Base-by-base conservation (phyloP, 1,140 invertebrate genomes). In the Acromyrmex charruanus region DNA sequence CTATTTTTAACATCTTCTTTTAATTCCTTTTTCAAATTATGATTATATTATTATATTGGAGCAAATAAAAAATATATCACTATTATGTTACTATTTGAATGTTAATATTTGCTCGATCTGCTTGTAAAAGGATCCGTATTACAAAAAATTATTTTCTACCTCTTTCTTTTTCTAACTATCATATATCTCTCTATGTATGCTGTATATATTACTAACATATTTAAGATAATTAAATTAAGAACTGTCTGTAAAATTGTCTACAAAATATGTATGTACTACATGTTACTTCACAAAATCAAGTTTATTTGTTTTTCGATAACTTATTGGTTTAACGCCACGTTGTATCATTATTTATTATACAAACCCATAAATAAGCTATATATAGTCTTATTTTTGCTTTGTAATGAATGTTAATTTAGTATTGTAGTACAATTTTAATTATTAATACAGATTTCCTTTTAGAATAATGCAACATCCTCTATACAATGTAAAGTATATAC, bases 401-500 rank as follows among this genome's bases (percentile, higher is more conserved):
- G 18, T 31, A 49, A 61, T 21, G 14, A 82, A 44, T 49, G 55
- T 5, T 58, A 71, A 72, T 71, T 63, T 51, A 71, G 12, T 63
- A 84, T 61, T 21, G 25, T 66, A 65, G 18, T 82, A 35, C 44
- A 72, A 59, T n/a, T 10, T 84, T 75, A 75, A 74, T 61, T 84
- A 63, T n/a, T 61, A 25, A 63, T 25, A 14, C 39, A 39, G 18
- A 61, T 63, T 51, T 84, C 12, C n/a, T 18, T 63, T 84, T 31
- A 28, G 21, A 75, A 84, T 44, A 63, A 61, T 74, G 53, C 14
- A 82, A 59, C 18, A 81, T 84, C n/a, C 18, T 3, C 18, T 59
- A 14, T 84, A 74, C 69, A 21, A 84, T 74, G 39, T 84, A 75
- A 84, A 61, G 1, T 58, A n/a, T 82, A 49, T 59, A 25, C 59